Evolutionary conservation across 2,113 vertebrate species (phyloP).

Genomic region (Heteronetta atricapilla): DNA sequence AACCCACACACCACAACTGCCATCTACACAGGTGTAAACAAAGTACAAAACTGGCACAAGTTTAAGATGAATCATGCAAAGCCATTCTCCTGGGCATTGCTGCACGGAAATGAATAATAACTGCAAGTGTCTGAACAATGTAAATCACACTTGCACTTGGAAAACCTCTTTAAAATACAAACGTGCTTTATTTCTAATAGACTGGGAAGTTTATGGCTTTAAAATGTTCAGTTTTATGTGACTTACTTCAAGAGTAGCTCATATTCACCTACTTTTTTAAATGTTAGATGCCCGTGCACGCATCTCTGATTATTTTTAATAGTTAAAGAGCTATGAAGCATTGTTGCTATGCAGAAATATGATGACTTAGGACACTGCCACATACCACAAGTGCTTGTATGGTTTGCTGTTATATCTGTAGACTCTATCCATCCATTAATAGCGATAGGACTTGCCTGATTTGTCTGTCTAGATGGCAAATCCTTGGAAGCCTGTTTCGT

Average conservation of each 20-base stretch:
- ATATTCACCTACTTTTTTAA: slow-evolving; percentile 39
- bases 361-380: neutral
- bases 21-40: slow-evolving; percentile 64
- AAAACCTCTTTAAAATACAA: slow-evolving; percentile 76
- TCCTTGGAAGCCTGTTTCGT: neutral
- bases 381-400: fast-evolving
- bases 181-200: slow-evolving; percentile 59
- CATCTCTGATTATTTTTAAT: neutral
- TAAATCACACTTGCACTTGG: slow-evolving; percentile 66
- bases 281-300: neutral
- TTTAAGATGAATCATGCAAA: slow-evolving; percentile 56
- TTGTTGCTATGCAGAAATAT: neutral
- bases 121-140: slow-evolving; percentile 67
- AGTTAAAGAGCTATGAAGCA: neutral
- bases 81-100: slow-evolving; percentile 54
- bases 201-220: slow-evolving; percentile 59
- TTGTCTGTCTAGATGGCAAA: neutral
- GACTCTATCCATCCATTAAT: neutral
- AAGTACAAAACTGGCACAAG: neutral
- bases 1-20: neutral
- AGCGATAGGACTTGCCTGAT: neutral
- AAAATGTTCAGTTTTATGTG: slow-evolving; percentile 53
- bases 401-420: neutral
- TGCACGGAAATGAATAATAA: slow-evolving; percentile 71
- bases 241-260: slow-evolving; percentile 10